Conservation (phyloP, 2,888 invertebrate genomes). For the Epinotia brunnichana region DNA sequence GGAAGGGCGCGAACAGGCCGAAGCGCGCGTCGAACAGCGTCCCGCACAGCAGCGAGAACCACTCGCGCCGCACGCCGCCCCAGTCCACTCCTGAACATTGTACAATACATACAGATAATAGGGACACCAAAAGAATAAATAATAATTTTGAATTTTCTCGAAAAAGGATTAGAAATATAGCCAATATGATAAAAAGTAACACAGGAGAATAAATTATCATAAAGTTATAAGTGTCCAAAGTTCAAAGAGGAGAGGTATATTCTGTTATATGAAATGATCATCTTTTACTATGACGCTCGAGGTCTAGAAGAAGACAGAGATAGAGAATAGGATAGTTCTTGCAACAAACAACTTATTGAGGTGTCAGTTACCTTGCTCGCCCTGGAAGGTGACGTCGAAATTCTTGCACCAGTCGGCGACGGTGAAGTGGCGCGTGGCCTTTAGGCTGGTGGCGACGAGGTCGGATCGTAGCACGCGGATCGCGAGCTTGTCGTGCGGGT, state of each 20-base stretch:
- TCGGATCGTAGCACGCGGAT: constrained; percentile 92
- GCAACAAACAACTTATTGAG: neutral
- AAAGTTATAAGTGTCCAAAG: too few species aligned
- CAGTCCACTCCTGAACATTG: constrained; percentile 90
- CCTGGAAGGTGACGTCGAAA: constrained; percentile 96
- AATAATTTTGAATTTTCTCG: too few species aligned
- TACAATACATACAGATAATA: neutral
- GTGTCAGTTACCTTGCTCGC: constrained; percentile 91
- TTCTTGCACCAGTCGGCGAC: constrained; percentile 97
- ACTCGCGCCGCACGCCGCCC: constrained; percentile 96
- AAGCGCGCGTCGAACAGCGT: constrained; percentile 93
- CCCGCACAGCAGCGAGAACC: constrained; percentile 96
- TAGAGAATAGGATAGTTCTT: neutral
- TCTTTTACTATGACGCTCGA: too few species aligned
- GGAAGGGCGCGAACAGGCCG: constrained; percentile 93
- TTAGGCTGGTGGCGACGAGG: constrained; percentile 92
- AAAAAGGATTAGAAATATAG: too few species aligned
- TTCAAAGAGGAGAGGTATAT: too few species aligned
- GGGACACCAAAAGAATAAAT: too few species aligned
- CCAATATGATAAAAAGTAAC: too few species aligned
- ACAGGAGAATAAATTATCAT: too few species aligned
- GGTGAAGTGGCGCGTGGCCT: constrained; percentile 92
- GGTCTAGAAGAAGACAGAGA: too few species aligned
- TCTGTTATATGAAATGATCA: too few species aligned
- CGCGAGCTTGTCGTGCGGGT: constrained; percentile 92